These are phyloP conservation scores for Patagioenas fasciata DNA, from an alignment of 2,113 vertebrate species.

Conservation along the genomic window DNA sequence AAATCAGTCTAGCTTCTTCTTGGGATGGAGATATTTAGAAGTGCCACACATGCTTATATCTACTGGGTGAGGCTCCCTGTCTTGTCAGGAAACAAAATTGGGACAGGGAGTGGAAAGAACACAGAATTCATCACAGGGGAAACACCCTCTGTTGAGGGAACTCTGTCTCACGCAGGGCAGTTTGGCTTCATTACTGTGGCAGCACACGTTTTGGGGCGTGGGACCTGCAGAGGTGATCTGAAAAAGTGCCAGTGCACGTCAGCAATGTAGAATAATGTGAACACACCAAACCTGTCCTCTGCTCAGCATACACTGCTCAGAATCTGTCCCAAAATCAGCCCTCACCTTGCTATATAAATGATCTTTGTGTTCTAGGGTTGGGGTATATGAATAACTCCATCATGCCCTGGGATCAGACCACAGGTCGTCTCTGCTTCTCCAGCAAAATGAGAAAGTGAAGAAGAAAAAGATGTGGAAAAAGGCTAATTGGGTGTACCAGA, in stretches of 20 bases:
- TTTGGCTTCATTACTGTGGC: neutral
- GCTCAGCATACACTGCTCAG: neutral
- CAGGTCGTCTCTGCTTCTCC: neutral
- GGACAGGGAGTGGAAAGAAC: neutral
- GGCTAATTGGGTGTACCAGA: neutral
- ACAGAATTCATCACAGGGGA: neutral
- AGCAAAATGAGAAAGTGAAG: neutral
- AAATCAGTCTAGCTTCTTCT: neutral
- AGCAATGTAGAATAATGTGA: neutral
- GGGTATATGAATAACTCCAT: neutral
- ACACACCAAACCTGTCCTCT: neutral
- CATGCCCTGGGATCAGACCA: neutral
- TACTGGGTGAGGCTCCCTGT: neutral
- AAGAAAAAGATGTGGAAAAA: neutral
- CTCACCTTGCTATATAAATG: neutral
- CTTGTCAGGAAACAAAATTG: neutral
- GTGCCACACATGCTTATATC: neutral
- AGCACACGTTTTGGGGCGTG: neutral
- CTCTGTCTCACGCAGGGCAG: neutral
- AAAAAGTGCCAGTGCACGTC: neutral
- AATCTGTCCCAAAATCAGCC: neutral
- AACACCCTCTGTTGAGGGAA: neutral
- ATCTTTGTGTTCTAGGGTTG: neutral
- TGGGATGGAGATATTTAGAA: neutral
- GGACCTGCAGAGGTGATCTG: neutral